Conservation (phyloP, 2,888 invertebrate species). For the Hirtodrosophila cameraria region DNA sequence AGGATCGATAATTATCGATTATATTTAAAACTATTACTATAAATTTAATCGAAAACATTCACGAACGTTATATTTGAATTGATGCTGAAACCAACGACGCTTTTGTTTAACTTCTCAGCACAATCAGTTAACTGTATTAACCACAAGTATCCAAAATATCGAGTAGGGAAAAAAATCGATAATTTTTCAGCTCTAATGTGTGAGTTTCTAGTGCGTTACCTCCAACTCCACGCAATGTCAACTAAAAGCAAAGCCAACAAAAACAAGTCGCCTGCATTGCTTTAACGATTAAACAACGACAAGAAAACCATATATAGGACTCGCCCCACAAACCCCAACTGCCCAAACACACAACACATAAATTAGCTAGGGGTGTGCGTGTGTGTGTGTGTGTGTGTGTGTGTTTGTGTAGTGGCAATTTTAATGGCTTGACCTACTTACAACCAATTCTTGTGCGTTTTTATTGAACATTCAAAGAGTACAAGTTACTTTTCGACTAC, state of each 20-base stretch:
- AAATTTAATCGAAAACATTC: no score
- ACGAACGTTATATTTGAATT: no score
- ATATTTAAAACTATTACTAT: no score
- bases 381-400: constrained; percentile 6
- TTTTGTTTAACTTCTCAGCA: no score
- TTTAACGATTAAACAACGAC: constrained; percentile 75
- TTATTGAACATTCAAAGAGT: constrained; percentile 64
- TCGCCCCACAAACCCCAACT: no score
- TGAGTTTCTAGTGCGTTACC: constrained; percentile 2
- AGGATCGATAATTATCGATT: no score
- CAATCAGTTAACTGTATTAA: no score
- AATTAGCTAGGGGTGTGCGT: constrained; percentile 37
- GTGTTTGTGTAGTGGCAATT: constrained; percentile 53
- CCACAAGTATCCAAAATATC: no score
- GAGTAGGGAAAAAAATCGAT: no score
- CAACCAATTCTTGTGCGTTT: constrained; percentile 32
- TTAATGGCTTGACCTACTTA: constrained; percentile 75
- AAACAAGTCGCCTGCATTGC: constrained; percentile 44
- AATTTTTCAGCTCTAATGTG: background rate
- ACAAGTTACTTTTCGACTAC: constrained; percentile 27
- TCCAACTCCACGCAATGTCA: constrained; percentile 42
- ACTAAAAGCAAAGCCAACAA: constrained; percentile 39
- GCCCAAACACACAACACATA: constrained; percentile 52
- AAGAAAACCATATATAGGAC: constrained; percentile 47
- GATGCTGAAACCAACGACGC: no score